A percentile compares a stretch with the other conserved stretches of the same genome.
Conservation (phyloP, 2,113 vertebrate genomes). For the Lampris incognitus region DNA sequence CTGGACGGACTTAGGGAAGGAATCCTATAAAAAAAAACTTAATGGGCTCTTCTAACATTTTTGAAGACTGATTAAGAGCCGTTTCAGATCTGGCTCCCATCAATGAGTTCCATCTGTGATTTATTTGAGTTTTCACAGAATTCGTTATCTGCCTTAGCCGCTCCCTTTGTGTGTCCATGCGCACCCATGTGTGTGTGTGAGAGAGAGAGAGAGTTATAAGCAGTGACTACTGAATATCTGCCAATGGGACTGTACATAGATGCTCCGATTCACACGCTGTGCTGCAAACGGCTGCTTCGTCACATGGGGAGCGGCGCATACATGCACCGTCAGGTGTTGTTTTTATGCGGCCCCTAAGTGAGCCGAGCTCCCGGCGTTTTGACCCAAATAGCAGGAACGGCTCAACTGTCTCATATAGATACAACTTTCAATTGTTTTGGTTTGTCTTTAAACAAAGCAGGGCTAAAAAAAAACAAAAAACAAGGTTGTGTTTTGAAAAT, state of each 20-base stretch:
- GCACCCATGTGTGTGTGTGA: neutral
- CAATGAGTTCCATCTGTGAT: conserved; percentile 77
- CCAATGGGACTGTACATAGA: conserved; percentile 12
- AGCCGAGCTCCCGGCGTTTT: conserved; percentile 12
- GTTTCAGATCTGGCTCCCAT: conserved; percentile 76
- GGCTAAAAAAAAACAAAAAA: no score
- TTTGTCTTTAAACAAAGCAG: no score
- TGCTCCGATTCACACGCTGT: conserved; percentile 16
- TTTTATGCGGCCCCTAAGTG: conserved; percentile 18
- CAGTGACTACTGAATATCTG: conserved; percentile 34
- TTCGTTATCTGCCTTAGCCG: conserved; percentile 48
- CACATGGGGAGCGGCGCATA: neutral
- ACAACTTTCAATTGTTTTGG: neutral
- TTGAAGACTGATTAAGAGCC: conserved; percentile 77
- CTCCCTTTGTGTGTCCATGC: conserved; percentile 29
- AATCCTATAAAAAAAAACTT: conserved; percentile 80
- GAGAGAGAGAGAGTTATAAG: neutral
- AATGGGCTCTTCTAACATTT: conserved; percentile 78
- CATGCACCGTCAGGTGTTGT: conserved; percentile 5
- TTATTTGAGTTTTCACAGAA: conserved; percentile 66
- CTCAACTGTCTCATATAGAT: neutral
- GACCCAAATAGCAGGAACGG: conserved; percentile 7
- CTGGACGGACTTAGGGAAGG: conserved; percentile 79
- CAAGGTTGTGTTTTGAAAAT: no score
- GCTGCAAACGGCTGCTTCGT: neutral